Conservation (phyloP, 2,888 invertebrate species). For the Ectropis crepuscularia region DNA sequence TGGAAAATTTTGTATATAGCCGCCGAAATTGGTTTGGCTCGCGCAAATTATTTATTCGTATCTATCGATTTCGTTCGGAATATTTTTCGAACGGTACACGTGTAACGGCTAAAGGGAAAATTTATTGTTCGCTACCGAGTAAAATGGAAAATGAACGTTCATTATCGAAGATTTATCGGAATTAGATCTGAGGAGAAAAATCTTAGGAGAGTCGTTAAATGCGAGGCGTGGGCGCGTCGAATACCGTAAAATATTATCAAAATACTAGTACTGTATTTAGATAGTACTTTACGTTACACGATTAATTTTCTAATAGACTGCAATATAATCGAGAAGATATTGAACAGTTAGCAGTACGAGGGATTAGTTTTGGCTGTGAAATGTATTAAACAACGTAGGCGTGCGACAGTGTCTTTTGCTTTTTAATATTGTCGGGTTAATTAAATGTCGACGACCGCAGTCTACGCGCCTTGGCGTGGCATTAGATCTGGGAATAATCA, state of each 20-base stretch:
- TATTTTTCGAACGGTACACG: constrained; percentile 19
- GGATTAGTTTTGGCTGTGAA: neutral
- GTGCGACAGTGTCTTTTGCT: constrained; percentile 21
- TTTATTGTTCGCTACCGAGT: constrained; percentile 13
- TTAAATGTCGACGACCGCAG: constrained; percentile 34
- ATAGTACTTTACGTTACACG: constrained; percentile 10
- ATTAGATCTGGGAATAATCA: constrained; percentile 2
- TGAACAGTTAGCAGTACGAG: no score
- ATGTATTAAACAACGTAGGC: constrained; percentile 22
- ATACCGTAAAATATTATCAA: constrained; percentile 13
- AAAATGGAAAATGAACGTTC: constrained; percentile 23
- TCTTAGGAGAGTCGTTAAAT: constrained; percentile 24
- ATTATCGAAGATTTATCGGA: constrained; percentile 22
- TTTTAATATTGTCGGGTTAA: constrained; percentile 30
- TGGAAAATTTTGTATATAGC: constrained; percentile 54
- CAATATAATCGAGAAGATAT: no score
- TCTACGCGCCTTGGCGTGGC: constrained; percentile 12
- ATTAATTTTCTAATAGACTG: constrained; percentile 17
- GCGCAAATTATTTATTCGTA: constrained; percentile 31
- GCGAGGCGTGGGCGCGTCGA: constrained; percentile 18
- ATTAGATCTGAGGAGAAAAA: constrained; percentile 22
- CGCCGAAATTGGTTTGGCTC: constrained; percentile 46
- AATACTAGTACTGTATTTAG: constrained; percentile 19
- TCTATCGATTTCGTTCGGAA: constrained; percentile 23
- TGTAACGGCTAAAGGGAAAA: constrained; percentile 13